Conservation (phyloP, 2,888 invertebrate species). For the Pheosia tremula region DNA sequence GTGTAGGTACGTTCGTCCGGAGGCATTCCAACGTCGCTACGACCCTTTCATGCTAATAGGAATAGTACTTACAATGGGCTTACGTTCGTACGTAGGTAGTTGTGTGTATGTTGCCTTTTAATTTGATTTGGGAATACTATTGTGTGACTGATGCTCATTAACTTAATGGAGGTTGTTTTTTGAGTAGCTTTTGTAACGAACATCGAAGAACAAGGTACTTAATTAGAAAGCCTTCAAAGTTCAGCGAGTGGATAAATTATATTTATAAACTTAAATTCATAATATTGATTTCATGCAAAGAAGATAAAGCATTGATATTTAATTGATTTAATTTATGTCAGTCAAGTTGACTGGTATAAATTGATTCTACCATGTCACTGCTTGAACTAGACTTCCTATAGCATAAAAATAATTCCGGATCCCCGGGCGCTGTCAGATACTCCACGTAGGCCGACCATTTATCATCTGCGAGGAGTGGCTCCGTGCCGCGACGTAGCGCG, state of each 20-base stretch:
- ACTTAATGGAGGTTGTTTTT: background rate
- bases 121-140: constrained; percentile 38
- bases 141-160: constrained; percentile 10
- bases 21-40: constrained; percentile 50
- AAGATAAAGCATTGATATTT: too few relatives aligned
- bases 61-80: constrained; percentile 68
- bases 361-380: background rate
- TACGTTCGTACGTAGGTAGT: constrained; percentile 53
- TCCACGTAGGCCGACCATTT: background rate
- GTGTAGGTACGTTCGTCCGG: constrained; percentile 31
- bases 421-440: background rate
- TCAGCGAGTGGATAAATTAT: too few relatives aligned
- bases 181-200: background rate
- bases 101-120: constrained; percentile 41
- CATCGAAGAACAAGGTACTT: too few relatives aligned
- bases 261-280: too few relatives aligned
- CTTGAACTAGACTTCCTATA: background rate
- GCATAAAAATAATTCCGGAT: background rate
- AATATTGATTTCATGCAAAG: too few relatives aligned
- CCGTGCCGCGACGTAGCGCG: background rate
- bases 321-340: too few relatives aligned
- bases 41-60: constrained; percentile 68
- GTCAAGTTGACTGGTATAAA: too few relatives aligned
- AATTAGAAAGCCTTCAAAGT: too few relatives aligned
- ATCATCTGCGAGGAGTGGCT: background rate